A percentile compares a stretch with the other conserved stretches of the same genome.
These are phyloP conservation scores for Oryctes rhinoceros DNA, from an alignment of 1,140 invertebrate species.

Conservation along the genomic window DNA sequence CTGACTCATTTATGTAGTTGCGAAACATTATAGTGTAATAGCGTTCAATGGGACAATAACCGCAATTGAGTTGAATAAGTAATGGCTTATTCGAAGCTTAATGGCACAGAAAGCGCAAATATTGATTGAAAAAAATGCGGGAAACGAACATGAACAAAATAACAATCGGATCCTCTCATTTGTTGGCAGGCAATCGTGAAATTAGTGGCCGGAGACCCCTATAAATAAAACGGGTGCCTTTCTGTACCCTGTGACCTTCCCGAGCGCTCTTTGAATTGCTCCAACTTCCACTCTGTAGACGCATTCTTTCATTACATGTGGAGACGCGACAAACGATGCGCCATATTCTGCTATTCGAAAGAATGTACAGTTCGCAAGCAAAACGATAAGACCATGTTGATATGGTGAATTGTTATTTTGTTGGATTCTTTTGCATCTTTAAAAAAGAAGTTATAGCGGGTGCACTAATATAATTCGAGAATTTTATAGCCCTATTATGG, in stretches of 20 bases:
- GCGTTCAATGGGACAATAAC: conserved; percentile 8
- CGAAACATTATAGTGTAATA: not conserved
- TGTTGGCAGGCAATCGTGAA: conserved; percentile 26
- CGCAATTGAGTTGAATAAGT: conserved; percentile 12
- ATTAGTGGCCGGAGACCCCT: conserved; percentile 3
- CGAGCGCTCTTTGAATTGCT: conserved; percentile 12
- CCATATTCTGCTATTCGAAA: not conserved
- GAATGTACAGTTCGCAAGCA: not conserved
- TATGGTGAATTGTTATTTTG: not conserved
- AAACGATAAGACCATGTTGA: not conserved
- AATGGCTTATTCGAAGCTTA: not conserved
- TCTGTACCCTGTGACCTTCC: conserved; percentile 24
- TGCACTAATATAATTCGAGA: too few relatives aligned
- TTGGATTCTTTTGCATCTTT: too few relatives aligned
- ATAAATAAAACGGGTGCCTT: not conserved
- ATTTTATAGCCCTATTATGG: too few relatives aligned
- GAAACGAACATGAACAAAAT: conserved; percentile 11
- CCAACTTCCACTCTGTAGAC: not conserved
- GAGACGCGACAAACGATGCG: conserved; percentile 15
- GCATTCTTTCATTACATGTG: conserved; percentile 1
- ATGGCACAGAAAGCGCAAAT: not conserved
- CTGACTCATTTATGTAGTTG: conserved; percentile 5
- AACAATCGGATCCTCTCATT: conserved; percentile 27
- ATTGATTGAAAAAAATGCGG: not conserved
- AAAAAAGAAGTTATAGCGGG: too few relatives aligned